A percentile compares a stretch with the other conserved stretches of the same genome.
Conservation (phyloP, 1,140 invertebrate species). For the Galleria mellonella region DNA sequence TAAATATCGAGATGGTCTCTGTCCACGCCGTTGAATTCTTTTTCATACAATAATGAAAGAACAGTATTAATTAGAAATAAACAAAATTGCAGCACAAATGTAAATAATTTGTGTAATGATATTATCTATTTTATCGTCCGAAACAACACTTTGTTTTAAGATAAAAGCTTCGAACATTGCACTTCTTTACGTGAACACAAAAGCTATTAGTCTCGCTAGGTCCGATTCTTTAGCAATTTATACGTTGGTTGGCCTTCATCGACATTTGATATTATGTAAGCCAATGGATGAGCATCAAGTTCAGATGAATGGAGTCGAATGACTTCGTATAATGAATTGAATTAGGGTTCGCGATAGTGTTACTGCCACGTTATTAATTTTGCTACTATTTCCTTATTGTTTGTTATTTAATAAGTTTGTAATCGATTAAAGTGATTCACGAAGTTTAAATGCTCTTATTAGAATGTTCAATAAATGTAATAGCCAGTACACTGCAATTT, state of each 20-base stretch:
- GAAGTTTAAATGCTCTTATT: too few species aligned
- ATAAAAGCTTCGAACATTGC: constrained; percentile 24
- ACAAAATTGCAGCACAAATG: constrained; percentile 16
- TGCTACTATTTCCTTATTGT: background rate
- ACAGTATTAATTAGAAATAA: constrained; percentile 9
- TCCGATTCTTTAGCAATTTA: constrained; percentile 28
- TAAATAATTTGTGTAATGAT: constrained; percentile 25
- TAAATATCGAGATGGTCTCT: too few species aligned
- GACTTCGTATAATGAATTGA: background rate
- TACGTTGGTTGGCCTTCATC: constrained; percentile 19
- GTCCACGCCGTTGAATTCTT: too few species aligned
- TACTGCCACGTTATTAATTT: background rate
- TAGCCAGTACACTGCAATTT: too few species aligned
- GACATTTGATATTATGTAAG: constrained; percentile 15
- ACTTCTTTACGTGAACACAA: constrained; percentile 21
- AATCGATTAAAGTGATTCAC: too few species aligned
- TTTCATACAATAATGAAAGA: constrained; percentile 5
- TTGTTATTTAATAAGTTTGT: too few species aligned
- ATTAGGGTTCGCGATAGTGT: too few species aligned
- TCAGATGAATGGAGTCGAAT: constrained; percentile 16
- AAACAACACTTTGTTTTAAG: constrained; percentile 38
- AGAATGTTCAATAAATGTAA: too few species aligned
- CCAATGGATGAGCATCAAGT: constrained; percentile 8
- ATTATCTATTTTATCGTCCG: constrained; percentile 52
- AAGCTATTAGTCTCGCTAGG: constrained; percentile 50